Percentiles rank a stretch among this genome's conserved stretches.
phyloP scores from a whole-genome alignment of 2,113 vertebrate genomes.

The Lagopus leucura region DNA sequence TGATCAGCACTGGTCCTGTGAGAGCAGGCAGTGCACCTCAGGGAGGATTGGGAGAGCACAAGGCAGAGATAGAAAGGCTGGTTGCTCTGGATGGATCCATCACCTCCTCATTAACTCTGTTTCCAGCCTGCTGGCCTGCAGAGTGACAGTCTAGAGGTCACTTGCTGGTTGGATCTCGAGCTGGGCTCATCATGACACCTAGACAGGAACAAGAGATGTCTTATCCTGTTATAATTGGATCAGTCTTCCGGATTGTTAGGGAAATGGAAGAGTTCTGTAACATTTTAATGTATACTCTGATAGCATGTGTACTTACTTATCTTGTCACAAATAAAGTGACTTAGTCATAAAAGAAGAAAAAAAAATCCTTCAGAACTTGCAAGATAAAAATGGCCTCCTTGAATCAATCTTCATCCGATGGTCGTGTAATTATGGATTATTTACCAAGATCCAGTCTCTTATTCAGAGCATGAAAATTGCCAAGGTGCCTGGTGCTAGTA shows the following conservation, averaged over 20 bases:
- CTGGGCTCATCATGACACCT: background rate
- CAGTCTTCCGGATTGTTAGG: constrained; percentile 16
- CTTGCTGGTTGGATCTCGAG: background rate
- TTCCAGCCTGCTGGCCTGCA: constrained; percentile 33
- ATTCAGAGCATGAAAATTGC: constrained; percentile 11
- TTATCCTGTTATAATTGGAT: constrained; percentile 23
- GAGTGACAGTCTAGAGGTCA: constrained; percentile 31
- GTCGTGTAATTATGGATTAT: constrained; percentile 66
- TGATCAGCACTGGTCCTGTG: constrained; percentile 14
- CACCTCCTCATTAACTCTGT: constrained; percentile 34
- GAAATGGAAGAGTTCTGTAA: background rate
- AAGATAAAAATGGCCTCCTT: constrained; percentile 22
- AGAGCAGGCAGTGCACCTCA: background rate
- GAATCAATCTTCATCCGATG: constrained; percentile 49
- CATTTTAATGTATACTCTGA: background rate
- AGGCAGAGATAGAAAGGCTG: background rate
- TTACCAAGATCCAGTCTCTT: constrained; percentile 53
- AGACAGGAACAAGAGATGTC: background rate
- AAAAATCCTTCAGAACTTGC: constrained; percentile 21
- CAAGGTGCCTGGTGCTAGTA: constrained; percentile 21
- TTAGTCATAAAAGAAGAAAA: background rate
- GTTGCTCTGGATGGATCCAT: background rate
- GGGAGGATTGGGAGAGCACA: background rate
- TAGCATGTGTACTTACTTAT: background rate
- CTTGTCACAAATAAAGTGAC: constrained; percentile 33